Percentiles rank a stretch among this genome's conserved stretches.
These are phyloP conservation scores for Apteryx mantelli DNA, from an alignment of 2,113 vertebrate species.

Conservation along the genomic window DNA sequence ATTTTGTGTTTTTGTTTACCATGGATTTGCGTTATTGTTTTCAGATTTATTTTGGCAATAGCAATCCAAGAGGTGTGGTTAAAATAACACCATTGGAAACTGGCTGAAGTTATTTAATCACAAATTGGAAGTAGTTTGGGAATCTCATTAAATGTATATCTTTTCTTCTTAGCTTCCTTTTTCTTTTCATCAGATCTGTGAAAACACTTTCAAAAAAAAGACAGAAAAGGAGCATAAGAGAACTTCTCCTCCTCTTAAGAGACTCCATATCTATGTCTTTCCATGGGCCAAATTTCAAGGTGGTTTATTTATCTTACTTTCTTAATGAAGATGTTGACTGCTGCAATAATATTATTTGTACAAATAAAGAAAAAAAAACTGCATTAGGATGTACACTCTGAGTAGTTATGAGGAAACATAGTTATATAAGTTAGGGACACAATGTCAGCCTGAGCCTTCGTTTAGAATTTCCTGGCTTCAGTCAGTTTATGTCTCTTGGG, in stretches of 20 bases:
- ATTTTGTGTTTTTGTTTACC: neutral
- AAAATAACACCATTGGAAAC: neutral
- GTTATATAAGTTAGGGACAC: neutral
- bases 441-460: constrained; percentile 15
- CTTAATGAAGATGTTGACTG: neutral
- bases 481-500: neutral
- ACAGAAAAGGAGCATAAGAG: neutral
- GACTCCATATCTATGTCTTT: neutral
- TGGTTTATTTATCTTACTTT: neutral
- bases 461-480: constrained; percentile 48
- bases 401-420: neutral
- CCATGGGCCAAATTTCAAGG: neutral
- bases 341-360: constrained; percentile 36
- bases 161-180: neutral
- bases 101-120: neutral
- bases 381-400: neutral
- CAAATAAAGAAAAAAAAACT: constrained; percentile 14
- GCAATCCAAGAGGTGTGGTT: neutral
- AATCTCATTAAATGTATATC: neutral
- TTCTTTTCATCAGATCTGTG: neutral
- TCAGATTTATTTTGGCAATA: neutral
- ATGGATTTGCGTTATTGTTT: neutral
- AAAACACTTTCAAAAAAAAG: neutral
- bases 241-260: neutral
- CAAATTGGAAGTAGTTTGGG: neutral